Percentiles rank a stretch among this genome's conserved stretches.
These are phyloP conservation scores for Macheiramphus alcinus DNA, from an alignment of 2,113 vertebrate genomes.

Conservation along the genomic window DNA sequence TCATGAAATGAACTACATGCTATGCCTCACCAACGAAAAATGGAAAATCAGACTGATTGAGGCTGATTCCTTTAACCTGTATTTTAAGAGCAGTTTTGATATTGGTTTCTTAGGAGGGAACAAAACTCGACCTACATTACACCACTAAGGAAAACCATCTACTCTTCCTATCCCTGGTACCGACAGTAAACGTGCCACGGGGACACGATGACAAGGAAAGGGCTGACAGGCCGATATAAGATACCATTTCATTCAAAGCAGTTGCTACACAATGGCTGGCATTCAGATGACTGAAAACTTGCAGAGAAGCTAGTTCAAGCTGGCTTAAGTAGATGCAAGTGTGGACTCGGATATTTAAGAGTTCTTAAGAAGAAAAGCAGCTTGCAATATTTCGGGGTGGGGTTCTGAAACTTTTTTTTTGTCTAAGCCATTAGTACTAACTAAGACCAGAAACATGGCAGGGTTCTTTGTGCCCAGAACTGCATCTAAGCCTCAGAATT, in stretches of 20 bases:
- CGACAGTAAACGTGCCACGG: rapidly evolving
- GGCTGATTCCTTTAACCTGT: background rate
- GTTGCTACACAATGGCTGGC: constrained; percentile 30
- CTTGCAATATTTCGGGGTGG: constrained; percentile 23
- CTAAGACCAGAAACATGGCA: background rate
- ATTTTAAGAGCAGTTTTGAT: background rate
- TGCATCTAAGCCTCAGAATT: background rate
- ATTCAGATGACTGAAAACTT: background rate
- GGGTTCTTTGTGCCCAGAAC: background rate
- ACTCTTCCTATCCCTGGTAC: background rate
- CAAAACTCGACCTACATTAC: background rate
- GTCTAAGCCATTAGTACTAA: background rate
- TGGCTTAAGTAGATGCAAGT: constrained; percentile 10
- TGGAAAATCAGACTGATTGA: background rate
- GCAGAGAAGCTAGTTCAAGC: constrained; percentile 21
- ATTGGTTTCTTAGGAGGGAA: background rate
- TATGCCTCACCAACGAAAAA: background rate
- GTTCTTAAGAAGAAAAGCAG: constrained; percentile 14
- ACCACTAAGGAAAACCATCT: background rate
- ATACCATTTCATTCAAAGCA: background rate
- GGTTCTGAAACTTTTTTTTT: background rate
- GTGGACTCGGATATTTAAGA: constrained; percentile 9
- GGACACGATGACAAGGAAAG: background rate
- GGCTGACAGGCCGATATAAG: background rate
- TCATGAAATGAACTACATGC: background rate